Base-by-base conservation (phyloP, 1,140 invertebrate genomes). In the Eueides isabella region DNA sequence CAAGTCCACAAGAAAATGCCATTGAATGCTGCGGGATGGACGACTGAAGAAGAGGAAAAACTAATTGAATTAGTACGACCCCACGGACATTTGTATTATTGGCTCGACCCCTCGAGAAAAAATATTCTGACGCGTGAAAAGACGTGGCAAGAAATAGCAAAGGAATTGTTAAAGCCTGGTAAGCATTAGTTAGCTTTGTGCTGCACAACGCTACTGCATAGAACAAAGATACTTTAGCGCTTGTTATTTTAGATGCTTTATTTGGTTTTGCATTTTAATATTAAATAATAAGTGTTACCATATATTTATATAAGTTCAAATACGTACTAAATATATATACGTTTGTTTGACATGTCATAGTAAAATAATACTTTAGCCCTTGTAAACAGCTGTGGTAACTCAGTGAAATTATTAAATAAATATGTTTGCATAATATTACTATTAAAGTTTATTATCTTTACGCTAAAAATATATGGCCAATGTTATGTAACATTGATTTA, bases 61-160 rank as follows among this genome's bases (percentile, higher is more conserved):
- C 79, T 92, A 48, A 86, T 82, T 67, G 84, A 89, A 78, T 83
- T 92, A 84, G 88, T 92, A 55, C 71, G 90, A 78, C 90, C 90
- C 5, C 86, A 92, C 71, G 75, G 76, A 63, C 85, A 82, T 83
- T 82, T 92, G 35, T 92, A 92, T 68, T 87, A 86, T 74, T 74
- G 86, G 35, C 76, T 82, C 9, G 89, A 89, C 75, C 87, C 88
- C 7, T 90, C 90, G n/a, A 85, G 89, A 44, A 91, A 92, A 30
- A 91, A 90, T 76, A 91, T 91, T 71, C 80, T 92, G 73, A 84
- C 86, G 35, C 82, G 88, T 26, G 87, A 90, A 82, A 77, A 77
- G 38, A 91, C 90, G 82, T 92, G 91, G 90, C 82, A 89, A 74
- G 82, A 87, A 82, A 92, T 92, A 84, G 87, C 87, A 5, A 80